Evolutionary conservation across 2,888 invertebrate genomes (phyloP).

Genomic region (Anthophora plumipes): DNA sequence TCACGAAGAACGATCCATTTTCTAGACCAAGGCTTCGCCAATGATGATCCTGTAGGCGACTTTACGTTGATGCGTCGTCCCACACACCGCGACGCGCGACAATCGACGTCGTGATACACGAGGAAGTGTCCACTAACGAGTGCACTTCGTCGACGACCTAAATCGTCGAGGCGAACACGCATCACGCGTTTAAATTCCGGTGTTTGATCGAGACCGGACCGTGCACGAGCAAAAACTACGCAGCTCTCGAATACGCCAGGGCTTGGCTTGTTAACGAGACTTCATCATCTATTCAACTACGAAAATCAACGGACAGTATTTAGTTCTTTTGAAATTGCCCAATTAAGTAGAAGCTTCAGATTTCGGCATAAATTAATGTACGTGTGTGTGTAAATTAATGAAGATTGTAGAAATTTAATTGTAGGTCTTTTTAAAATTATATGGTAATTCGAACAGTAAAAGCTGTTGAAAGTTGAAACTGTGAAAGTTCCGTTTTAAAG

Average conservation of each 20-base stretch:
- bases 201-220: conserved; percentile 37
- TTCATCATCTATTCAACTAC: conserved; percentile 2
- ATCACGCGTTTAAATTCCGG: conserved; percentile 63
- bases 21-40: not conserved
- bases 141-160: conserved; percentile 61
- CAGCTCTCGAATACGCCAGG: conserved; percentile 15
- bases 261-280: conserved; percentile 29
- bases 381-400: not conserved
- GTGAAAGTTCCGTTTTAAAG: too few relatives aligned
- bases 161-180: conserved; percentile 58
- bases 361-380: too few relatives aligned
- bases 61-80: conserved; percentile 56
- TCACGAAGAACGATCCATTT: not conserved
- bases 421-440: not conserved
- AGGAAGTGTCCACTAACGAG: conserved; percentile 67
- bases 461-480: too few relatives aligned
- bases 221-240: conserved; percentile 32
- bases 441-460: not conserved
- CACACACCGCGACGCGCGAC: conserved; percentile 28
- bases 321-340: not conserved
- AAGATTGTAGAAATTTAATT: not conserved
- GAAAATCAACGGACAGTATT: not conserved
- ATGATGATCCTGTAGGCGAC: conserved; percentile 34
- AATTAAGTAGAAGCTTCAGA: not conserved
- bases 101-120: conserved; percentile 40